Base-by-base conservation (phyloP, 2,888 invertebrate species). In the Apodemia zela region DNA sequence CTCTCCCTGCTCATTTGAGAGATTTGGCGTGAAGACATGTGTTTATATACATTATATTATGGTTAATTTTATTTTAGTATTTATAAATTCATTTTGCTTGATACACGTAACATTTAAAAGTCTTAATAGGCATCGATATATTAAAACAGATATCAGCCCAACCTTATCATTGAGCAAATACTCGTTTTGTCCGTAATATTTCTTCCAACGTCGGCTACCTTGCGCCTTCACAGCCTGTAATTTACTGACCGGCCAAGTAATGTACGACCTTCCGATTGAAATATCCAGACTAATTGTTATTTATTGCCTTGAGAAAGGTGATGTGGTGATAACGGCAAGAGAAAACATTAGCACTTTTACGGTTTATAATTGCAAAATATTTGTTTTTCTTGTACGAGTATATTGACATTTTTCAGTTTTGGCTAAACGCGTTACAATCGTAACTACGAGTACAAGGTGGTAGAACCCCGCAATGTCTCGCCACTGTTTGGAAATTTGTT, bases 211-310 rank as follows among this genome's bases (percentile, higher is more conserved):
- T 72, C 78, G 81, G 76, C 77, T 75, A 79, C 75, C 73, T 72
- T 73, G 76, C 75, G 76, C 75, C 85, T 79, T 82, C 80, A 69
- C 72, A 25, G 71, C 73, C 76, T 66, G 65, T 72, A 73, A 75
- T 77, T 76, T 73, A 75, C 72, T 60, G 72, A 61, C 66, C 65
- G 63, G 66, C 68, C 72, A 73, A 67, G 72, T 75, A 79, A 77
- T 75, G 76, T 72, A 73, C 71, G 72, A 71, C 68, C 71, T 77
- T 66, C 71, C 77, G 81, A 84, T 87, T 86, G 84, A 84, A 86
- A 85, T 75, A 74, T 82, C 76, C 74, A 73, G 75, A 76, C 77
- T 85, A 81, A 87, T 85, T 83, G 80, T 81, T 79, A 83, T 87
- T 85, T 87, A 85, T 82, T 70, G 68, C 63, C 65, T 65, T 18